A percentile compares a stretch with the other conserved stretches of the same genome.
Conservation (phyloP, 2,113 vertebrate species). For the Pachycephala philippinensis region DNA sequence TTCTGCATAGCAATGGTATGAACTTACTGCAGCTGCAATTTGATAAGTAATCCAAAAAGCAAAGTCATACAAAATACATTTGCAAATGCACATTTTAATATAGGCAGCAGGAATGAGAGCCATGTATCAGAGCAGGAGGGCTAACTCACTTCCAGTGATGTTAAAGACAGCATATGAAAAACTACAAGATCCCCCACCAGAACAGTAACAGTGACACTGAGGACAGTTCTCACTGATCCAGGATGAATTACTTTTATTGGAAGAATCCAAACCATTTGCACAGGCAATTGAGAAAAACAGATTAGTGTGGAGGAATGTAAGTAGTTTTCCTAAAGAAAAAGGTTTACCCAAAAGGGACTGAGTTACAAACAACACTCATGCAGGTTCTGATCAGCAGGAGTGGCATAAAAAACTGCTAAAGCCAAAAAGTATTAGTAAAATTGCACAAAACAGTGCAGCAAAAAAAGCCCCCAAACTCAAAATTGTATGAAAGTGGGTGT, state of each 20-base stretch:
- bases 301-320: neutral
- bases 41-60: neutral
- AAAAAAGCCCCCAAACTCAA: neutral
- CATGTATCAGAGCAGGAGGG: neutral
- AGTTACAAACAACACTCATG: neutral
- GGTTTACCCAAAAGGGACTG: neutral
- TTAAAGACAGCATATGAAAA: neutral
- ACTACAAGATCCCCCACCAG: neutral
- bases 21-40: neutral
- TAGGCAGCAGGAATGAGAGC: neutral
- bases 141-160: neutral
- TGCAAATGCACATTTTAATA: neutral
- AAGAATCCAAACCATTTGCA: neutral
- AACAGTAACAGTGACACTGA: neutral
- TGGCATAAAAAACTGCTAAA: neutral
- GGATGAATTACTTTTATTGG: neutral
- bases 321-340: neutral
- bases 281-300: neutral
- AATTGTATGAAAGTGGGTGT: accelerated
- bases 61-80: neutral
- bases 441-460: neutral
- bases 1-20: neutral
- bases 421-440: neutral
- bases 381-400: neutral
- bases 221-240: neutral